phyloP scores from a whole-genome alignment of 2,797 vertebrate genomes.

The Loris lydekkerianus region DNA sequence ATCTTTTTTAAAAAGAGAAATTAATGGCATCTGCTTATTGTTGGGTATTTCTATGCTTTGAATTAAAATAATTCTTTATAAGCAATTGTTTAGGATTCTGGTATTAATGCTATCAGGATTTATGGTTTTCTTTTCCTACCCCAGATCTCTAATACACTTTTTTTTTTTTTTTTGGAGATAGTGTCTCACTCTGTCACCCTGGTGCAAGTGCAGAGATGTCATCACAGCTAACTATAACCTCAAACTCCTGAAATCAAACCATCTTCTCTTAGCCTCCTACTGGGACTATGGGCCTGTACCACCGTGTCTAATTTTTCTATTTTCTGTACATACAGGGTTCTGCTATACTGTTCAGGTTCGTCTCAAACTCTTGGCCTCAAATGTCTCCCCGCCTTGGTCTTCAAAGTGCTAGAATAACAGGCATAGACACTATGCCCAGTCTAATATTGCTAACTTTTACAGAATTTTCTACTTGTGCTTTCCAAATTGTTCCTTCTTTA shows the following conservation, averaged over 20 bases:
- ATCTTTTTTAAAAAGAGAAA: slow-evolving; percentile 42
- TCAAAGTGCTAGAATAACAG: no score
- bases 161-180: background rate
- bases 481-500: slow-evolving; percentile 23
- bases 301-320: no score
- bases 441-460: background rate
- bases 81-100: slow-evolving; percentile 12
- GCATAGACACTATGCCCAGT: background rate
- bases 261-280: no score
- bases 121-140: slow-evolving; percentile 53
- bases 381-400: no score
- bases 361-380: no score
- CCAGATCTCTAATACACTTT: background rate
- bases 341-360: no score
- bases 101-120: background rate
- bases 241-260: no score
- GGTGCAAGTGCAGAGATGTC: no score
- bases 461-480: background rate
- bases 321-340: no score
- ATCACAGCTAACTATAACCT: no score
- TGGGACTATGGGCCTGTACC: no score
- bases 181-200: no score
- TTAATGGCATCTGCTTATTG: background rate
- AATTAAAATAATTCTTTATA: slow-evolving; percentile 1
- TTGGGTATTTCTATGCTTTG: background rate